Base-by-base conservation (phyloP, 2,113 vertebrate species). In the Anas platyrhynchos region DNA sequence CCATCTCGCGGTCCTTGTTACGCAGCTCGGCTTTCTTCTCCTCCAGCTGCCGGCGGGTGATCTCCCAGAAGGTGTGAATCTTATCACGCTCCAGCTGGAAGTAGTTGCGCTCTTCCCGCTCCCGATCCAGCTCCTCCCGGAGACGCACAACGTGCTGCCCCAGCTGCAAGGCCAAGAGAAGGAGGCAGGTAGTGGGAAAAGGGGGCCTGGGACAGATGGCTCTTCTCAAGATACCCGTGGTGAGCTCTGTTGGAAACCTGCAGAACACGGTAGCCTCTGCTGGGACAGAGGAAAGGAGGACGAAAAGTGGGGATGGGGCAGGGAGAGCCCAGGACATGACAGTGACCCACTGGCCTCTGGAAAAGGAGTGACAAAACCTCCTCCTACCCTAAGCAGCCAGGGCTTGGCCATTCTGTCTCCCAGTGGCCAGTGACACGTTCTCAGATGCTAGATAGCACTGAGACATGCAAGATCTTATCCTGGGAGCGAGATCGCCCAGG, bases 11-110 rank as follows among this genome's bases (percentile, higher is more conserved):
- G 43, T 99, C 98, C 75, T 98, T 97, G 94, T 97, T 98, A 46
- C 98, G 97, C 41, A 98, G 96, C 75, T 99, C 98, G 0, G 98
- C 98, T 59, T 97, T 98, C 91, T 97, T 98, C 94, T 99, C 99
- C 62, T 99, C 98, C 81, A 99, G 97, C 87, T 99, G 98, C 90
- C 88, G 91, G 12, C 98, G 96, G 0, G 98, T 98, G 93, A 99
- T 98, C 76, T 99, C 98, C 98, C 98, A 99, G 96, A 98, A 99
- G 7, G 97, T 98, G 93, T 98, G 98, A 74, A 99, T 98, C 90
- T 98, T 99, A 94, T 99, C 98, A 3, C 98, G 97, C 91, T 99
- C 99, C 88, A 99, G 96, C 96, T 99, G 99, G 93, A 99, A 99
- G 34, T 99, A 99, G 96, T 98, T 99, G 18, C 99, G 98, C 75